Evolutionary conservation across 2,113 vertebrate genomes (phyloP).

Genomic region (Daubentonia madagascariensis): DNA sequence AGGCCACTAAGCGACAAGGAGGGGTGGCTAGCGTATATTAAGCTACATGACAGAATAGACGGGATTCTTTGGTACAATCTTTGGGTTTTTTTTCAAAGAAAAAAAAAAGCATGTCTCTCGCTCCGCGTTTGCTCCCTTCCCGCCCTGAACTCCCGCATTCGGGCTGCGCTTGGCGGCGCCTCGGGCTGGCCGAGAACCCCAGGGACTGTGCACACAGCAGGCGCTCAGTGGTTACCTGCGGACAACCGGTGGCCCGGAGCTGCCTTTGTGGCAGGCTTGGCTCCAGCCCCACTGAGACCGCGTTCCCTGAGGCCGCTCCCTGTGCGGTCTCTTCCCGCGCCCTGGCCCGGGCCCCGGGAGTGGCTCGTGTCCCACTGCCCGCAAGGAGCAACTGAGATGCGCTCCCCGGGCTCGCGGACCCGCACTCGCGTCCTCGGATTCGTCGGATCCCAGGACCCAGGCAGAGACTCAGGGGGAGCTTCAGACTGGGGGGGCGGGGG

Average conservation of each 20-base stretch:
- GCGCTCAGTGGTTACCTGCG: neutral
- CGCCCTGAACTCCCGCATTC: rapidly evolving
- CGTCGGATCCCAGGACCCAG: neutral
- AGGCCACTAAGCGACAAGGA: neutral
- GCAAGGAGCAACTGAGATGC: neutral
- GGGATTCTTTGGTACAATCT: rapidly evolving
- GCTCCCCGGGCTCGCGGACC: neutral
- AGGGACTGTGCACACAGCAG: neutral
- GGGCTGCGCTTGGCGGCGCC: neutral
- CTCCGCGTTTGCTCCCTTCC: neutral
- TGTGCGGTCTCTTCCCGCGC: neutral
- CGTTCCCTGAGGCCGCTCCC: neutral
- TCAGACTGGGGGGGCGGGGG: too few species aligned
- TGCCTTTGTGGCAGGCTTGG: neutral
- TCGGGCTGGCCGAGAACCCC: neutral
- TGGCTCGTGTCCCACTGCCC: neutral
- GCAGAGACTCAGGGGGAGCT: neutral
- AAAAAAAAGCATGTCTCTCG: neutral
- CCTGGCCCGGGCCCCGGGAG: neutral
- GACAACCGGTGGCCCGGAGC: neutral
- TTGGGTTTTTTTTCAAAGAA: neutral
- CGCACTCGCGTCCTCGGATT: neutral
- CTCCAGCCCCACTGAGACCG: neutral
- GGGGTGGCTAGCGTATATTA: rapidly evolving
- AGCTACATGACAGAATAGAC: neutral